These are phyloP conservation scores for Apis cerana DNA, from an alignment of 1,140 invertebrate species.

Conservation along the genomic window DNA sequence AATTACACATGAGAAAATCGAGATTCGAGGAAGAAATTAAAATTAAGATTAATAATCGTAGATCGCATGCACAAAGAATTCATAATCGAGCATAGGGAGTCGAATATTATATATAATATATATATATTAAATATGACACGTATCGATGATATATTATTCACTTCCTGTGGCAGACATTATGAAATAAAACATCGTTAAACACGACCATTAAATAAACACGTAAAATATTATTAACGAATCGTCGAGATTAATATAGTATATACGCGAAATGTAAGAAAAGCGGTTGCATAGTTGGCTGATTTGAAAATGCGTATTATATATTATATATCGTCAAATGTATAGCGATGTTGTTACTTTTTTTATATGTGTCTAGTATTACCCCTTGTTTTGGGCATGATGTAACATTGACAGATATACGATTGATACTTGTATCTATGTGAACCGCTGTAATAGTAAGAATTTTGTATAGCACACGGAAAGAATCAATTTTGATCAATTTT, in stretches of 20 bases:
- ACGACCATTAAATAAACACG: slow-evolving; percentile 8
- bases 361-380: slow-evolving; percentile 78
- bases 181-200: slow-evolving; percentile 6
- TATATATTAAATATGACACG: too few relatives aligned
- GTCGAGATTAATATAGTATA: not conserved
- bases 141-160: not conserved
- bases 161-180: slow-evolving; percentile 31
- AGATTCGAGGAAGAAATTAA: too few relatives aligned
- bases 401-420: slow-evolving; percentile 71
- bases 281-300: slow-evolving; percentile 68
- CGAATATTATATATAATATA: not conserved
- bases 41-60: slow-evolving; percentile 1
- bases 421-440: slow-evolving; percentile 72
- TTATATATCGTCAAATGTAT: slow-evolving; percentile 75
- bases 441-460: slow-evolving; percentile 60
- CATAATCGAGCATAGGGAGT: slow-evolving; percentile 19
- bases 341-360: slow-evolving; percentile 78
- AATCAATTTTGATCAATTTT: slow-evolving; percentile 57
- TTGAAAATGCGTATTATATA: slow-evolving; percentile 71
- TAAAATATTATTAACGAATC: not conserved
- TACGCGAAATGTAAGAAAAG: slow-evolving; percentile 44
- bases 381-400: slow-evolving; percentile 80
- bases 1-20: not conserved
- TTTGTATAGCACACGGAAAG: not conserved
- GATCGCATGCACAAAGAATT: slow-evolving; percentile 19